These are phyloP conservation scores for Cyclophora punctaria DNA, from an alignment of 2,888 invertebrate species.

Conservation along the genomic window DNA sequence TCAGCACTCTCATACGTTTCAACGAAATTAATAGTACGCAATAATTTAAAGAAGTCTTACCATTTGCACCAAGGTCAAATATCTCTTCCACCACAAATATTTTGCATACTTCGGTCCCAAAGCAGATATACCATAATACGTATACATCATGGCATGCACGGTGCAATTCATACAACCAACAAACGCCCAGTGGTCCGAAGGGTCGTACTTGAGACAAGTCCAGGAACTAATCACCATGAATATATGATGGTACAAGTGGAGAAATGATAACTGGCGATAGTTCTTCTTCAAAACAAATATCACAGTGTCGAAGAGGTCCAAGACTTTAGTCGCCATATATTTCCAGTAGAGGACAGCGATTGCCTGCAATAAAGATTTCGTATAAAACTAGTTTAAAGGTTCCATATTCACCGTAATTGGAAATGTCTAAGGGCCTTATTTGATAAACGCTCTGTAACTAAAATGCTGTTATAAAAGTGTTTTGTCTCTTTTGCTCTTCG, in stretches of 20 bases:
- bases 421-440: too few species aligned
- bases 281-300: constrained; percentile 89
- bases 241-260: constrained; percentile 90
- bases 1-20: too few species aligned
- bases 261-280: constrained; percentile 82
- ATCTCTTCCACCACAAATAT: constrained; percentile 89
- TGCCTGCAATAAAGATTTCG: constrained; percentile 17
- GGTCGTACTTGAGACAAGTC: constrained; percentile 81
- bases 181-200: constrained; percentile 82
- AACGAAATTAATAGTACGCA: too few species aligned
- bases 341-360: constrained; percentile 67
- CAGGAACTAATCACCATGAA: constrained; percentile 81
- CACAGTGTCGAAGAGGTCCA: constrained; percentile 82
- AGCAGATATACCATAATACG: constrained; percentile 81
- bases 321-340: constrained; percentile 81
- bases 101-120: constrained; percentile 79
- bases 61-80: constrained; percentile 83
- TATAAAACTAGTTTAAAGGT: too few species aligned
- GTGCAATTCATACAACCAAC: constrained; percentile 79
- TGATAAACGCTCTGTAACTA: too few species aligned
- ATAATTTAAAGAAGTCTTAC: constrained; percentile 44
- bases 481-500: too few species aligned
- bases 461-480: too few species aligned
- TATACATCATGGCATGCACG: constrained; percentile 84
- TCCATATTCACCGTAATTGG: too few species aligned